Evolutionary conservation across 2,888 invertebrate genomes (phyloP), one percentile per base, ranked within the genome.

Genomic region (Ennomos erosarius): DNA sequence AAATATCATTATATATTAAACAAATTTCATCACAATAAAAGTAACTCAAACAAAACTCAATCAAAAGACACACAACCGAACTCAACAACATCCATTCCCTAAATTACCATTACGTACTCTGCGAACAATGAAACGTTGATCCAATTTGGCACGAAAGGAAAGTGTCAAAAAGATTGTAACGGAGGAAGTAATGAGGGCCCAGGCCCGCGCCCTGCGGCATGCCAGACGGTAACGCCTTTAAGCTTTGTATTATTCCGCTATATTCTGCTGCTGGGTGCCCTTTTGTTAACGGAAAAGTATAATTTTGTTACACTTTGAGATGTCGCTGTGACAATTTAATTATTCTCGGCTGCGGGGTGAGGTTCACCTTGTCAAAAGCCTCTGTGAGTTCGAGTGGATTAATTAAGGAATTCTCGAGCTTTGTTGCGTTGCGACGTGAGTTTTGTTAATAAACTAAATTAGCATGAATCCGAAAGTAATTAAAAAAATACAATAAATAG

Each of bases 221-320:
- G 73, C 85, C 86, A 78, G 78, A 68, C 81, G 76, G 77, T 76
- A 76, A 75, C 64, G 83, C 82, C 85, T 85, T 87, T 87, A 88
- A 88, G 88, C 89, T 88, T 89, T 85, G 86, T 86, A 90, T 90
- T 90, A 89, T 89, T 88, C 89, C 85, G 87, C 85, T 84, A 83
- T 90, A 88, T 89, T 59, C 45, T 43, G 55, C 51, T 55, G 26
- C 59, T 42, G 47, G 54, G 76, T 80, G 80, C 82, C 78, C 78
- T 77, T 75, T 71, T 77, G 86, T 87, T 87, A 87, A 89, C 87
- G 88, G 90, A 88, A 88, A 86, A 85, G 85, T 85, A 88, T 91
- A 91, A 91, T 91, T 91, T 82, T 77, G 88, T 91, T 92, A 90
- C 87, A 87, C 90, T 91, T 91, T 88, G 91, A 92, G 91, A 92